Percentiles rank a stretch among this genome's conserved stretches.
Conservation (phyloP, 2,797 vertebrate species). For the Sarcophilus harrisii region DNA sequence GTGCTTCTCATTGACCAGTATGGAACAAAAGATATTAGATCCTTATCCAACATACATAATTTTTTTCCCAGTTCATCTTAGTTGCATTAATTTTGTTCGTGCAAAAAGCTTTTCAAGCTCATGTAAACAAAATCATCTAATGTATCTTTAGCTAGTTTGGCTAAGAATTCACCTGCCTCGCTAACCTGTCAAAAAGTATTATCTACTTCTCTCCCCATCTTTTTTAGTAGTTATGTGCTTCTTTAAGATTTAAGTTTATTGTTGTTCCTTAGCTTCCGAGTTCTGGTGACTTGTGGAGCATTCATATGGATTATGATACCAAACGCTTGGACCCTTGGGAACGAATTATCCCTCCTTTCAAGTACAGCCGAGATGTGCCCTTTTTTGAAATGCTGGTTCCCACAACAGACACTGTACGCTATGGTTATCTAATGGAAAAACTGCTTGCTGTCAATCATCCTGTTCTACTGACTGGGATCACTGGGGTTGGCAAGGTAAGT, state of each 20-base stretch:
- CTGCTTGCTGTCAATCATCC: slow-evolving; percentile 90
- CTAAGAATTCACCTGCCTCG: background rate
- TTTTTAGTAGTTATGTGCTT: background rate
- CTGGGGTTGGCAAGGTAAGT: slow-evolving; percentile 93
- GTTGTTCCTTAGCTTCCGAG: slow-evolving; percentile 85
- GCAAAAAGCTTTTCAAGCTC: background rate
- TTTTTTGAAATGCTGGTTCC: slow-evolving; percentile 95
- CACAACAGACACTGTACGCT: slow-evolving; percentile 92
- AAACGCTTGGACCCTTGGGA: slow-evolving; percentile 90
- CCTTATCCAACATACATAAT: background rate
- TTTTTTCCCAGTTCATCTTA: background rate
- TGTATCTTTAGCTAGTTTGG: background rate
- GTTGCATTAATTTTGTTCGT: background rate
- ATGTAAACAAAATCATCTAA: background rate
- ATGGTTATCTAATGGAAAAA: slow-evolving; percentile 93
- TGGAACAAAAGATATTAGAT: background rate
- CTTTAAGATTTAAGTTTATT: background rate
- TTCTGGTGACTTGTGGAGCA: slow-evolving; percentile 87
- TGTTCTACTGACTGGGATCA: slow-evolving; percentile 91
- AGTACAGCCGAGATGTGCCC: slow-evolving; percentile 86
- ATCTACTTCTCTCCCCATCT: background rate
- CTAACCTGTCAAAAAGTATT: background rate
- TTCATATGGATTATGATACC: slow-evolving; percentile 89
- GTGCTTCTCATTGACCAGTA: slow-evolving; percentile 40
- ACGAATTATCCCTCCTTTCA: slow-evolving; percentile 89